phyloP scores from a whole-genome alignment of 1,140 invertebrate genomes.

The Drosophila murphyi region DNA sequence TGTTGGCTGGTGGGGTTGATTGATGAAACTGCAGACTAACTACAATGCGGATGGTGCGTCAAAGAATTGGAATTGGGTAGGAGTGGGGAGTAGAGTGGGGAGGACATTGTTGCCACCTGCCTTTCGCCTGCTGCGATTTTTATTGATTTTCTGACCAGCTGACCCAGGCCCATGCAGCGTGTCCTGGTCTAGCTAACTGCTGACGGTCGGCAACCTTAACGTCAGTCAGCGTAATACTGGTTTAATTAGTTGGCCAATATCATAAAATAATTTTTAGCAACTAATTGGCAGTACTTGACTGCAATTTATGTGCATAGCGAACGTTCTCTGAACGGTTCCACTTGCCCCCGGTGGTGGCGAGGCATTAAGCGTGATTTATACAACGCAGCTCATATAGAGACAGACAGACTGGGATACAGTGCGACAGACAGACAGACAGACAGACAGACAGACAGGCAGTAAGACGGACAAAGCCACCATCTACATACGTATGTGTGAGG shows the following conservation, averaged over 20 bases:
- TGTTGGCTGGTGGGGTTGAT: slow-evolving; percentile 61
- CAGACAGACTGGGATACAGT: not conserved
- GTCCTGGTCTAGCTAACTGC: not conserved
- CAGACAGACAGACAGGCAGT: not conserved
- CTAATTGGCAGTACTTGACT: slow-evolving; percentile 82
- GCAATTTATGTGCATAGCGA: slow-evolving; percentile 63
- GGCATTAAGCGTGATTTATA: slow-evolving; percentile 77
- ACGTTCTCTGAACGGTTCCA: slow-evolving; percentile 15
- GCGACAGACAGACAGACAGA: slow-evolving; percentile 3
- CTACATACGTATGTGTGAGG: slow-evolving; percentile 3
- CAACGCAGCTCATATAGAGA: slow-evolving; percentile 22
- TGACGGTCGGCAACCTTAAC: slow-evolving; percentile 9
- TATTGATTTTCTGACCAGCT: slow-evolving; percentile 50
- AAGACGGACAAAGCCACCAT: not conserved
- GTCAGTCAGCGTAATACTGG: slow-evolving; percentile 41
- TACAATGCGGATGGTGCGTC: not conserved
- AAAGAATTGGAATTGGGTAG: too few relatives aligned
- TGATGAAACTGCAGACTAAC: slow-evolving; percentile 59
- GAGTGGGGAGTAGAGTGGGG: not conserved
- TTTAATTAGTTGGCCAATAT: slow-evolving; percentile 78
- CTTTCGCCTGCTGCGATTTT: slow-evolving; percentile 2
- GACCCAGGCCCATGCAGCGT: not conserved
- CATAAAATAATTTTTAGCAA: slow-evolving; percentile 78
- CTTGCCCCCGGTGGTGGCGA: slow-evolving; percentile 15
- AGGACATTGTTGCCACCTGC: not conserved